phyloP scores from a whole-genome alignment of 2,888 invertebrate species.

The Heliconius aoede region DNA sequence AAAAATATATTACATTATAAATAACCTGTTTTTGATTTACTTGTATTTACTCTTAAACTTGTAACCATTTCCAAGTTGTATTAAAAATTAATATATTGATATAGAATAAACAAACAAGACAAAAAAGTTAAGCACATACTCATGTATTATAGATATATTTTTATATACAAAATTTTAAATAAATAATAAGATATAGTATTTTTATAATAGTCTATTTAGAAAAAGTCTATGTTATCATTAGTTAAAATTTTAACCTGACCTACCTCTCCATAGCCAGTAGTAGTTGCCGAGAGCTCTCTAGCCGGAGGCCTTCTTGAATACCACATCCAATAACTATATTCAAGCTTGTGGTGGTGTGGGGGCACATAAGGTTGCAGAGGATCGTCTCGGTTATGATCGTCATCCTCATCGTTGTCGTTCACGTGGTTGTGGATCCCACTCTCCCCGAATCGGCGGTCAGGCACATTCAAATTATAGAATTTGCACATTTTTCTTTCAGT shows the following conservation, averaged over 20 bases:
- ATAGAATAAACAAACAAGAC: not conserved
- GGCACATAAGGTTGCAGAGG: constrained; percentile 83
- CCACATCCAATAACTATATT: constrained; percentile 97
- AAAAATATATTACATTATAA: too few species aligned
- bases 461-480: constrained; percentile 83
- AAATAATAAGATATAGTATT: not conserved
- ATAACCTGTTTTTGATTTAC: too few species aligned
- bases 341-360: constrained; percentile 94
- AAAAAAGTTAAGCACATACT: not conserved
- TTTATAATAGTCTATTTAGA: too few species aligned
- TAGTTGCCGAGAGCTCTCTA: constrained; percentile 72
- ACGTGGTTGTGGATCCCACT: constrained; percentile 67
- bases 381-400: constrained; percentile 71
- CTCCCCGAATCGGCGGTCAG: constrained; percentile 78
- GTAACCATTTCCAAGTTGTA: too few species aligned
- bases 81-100: not conserved
- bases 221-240: not conserved
- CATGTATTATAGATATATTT: not conserved
- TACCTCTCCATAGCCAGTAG: constrained; percentile 81
- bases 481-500: constrained; percentile 84
- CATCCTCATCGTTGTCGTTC: constrained; percentile 62
- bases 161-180: not conserved
- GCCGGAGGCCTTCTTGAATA: constrained; percentile 85
- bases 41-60: too few species aligned
- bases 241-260: constrained; percentile 33